A percentile compares a stretch with the other conserved stretches of the same genome.
Evolutionary conservation across 1,140 invertebrate species (phyloP).

Genomic region (Monochamus saltuarius): DNA sequence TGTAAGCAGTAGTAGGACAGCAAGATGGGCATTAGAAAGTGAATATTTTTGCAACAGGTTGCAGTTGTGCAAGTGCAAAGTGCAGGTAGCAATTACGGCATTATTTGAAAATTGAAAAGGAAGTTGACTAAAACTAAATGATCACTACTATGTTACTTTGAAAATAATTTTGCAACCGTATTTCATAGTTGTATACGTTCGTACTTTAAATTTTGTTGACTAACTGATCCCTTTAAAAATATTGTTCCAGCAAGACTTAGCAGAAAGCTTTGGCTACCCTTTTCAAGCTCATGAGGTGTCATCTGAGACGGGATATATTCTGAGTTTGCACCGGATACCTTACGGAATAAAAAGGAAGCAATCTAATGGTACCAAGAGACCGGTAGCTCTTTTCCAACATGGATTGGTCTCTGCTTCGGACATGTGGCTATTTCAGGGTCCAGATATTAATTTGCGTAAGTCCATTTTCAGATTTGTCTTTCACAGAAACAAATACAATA

Average conservation of each 20-base stretch:
- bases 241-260: constrained; percentile 19
- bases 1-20: too few relatives aligned
- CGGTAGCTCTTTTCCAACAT: constrained; percentile 39
- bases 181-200: too few relatives aligned
- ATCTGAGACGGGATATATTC: constrained; percentile 28
- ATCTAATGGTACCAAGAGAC: constrained; percentile 14
- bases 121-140: too few relatives aligned
- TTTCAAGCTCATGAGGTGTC: constrained; percentile 28
- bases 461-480: constrained; percentile 5
- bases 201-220: too few relatives aligned
- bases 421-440: constrained; percentile 38
- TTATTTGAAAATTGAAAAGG: too few relatives aligned
- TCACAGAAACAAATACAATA: not conserved
- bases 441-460: constrained; percentile 47
- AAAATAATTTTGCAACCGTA: too few relatives aligned
- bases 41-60: too few relatives aligned
- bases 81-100: too few relatives aligned
- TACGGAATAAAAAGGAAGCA: constrained; percentile 22
- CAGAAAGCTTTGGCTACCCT: constrained; percentile 28
- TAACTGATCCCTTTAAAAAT: too few relatives aligned
- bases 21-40: too few relatives aligned
- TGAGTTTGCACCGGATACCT: constrained; percentile 29
- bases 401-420: constrained; percentile 43
- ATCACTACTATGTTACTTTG: too few relatives aligned
- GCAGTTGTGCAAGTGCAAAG: too few relatives aligned